Percentiles rank a stretch among this genome's conserved stretches.
These are phyloP conservation scores for Phengaris arion DNA, from an alignment of 2,888 invertebrate genomes.

Conservation along the genomic window DNA sequence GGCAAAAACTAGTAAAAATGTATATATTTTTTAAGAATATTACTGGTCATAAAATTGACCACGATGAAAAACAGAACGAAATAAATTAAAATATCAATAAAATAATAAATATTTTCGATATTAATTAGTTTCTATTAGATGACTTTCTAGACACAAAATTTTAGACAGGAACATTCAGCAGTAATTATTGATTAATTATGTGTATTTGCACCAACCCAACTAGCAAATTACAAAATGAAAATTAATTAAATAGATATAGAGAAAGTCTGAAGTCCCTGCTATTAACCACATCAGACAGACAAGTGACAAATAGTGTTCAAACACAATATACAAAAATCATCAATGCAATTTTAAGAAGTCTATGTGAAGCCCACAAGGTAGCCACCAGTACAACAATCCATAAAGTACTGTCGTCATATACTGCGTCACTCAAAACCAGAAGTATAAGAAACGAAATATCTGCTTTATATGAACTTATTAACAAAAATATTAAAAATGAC, in stretches of 20 bases:
- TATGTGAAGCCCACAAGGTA: too few relatives aligned
- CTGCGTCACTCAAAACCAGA: neutral
- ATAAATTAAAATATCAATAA: neutral
- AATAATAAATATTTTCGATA: neutral
- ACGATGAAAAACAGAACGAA: neutral
- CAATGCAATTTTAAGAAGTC: neutral
- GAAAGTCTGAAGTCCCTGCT: neutral
- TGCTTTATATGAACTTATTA: neutral
- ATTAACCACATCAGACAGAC: neutral
- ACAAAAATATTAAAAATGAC: neutral
- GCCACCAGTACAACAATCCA: neutral
- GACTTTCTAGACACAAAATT: neutral
- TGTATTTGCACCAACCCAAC: neutral
- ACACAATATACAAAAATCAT: neutral
- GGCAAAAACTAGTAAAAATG: neutral
- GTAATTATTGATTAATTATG: neutral
- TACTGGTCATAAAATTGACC: neutral
- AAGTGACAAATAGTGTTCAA: too few relatives aligned
- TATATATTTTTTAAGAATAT: neutral
- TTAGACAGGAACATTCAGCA: neutral
- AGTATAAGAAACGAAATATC: neutral
- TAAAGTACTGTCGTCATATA: neutral
- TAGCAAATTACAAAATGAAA: too few relatives aligned
- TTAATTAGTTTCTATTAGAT: neutral
- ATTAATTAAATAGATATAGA: too few relatives aligned